These are phyloP conservation scores for Cephus runcator DNA, from an alignment of 2,888 invertebrate species.

Conservation along the genomic window DNA sequence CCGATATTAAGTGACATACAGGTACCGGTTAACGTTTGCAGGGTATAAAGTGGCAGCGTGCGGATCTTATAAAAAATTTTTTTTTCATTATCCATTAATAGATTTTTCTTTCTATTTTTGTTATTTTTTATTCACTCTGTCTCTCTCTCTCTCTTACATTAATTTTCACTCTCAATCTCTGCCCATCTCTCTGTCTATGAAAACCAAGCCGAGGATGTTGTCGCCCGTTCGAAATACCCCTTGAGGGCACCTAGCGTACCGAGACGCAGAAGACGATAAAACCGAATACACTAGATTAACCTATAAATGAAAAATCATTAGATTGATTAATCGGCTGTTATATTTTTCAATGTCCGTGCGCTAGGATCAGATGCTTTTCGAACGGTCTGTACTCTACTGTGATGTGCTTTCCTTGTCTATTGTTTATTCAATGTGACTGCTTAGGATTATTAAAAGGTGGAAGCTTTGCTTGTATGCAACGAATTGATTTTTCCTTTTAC, in stretches of 20 bases:
- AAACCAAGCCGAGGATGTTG: neutral
- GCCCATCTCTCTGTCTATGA: neutral
- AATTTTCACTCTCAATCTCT: neutral
- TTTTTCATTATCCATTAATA: neutral
- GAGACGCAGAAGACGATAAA: neutral
- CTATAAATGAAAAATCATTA: neutral
- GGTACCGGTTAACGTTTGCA: neutral
- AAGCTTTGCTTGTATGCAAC: neutral
- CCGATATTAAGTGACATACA: neutral
- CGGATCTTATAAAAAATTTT: neutral
- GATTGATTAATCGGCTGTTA: neutral
- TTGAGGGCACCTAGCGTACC: conserved; percentile 6
- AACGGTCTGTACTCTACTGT: conserved; percentile 18
- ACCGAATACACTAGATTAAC: neutral
- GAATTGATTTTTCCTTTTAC: neutral
- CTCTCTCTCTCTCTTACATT: neutral
- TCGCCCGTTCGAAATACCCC: conserved; percentile 10
- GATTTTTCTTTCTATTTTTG: neutral
- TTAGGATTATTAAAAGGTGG: neutral
- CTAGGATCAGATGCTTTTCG: conserved; percentile 10
- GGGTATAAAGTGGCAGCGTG: neutral
- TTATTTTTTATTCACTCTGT: neutral
- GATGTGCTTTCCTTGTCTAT: conserved; percentile 20
- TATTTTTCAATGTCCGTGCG: conserved; percentile 7
- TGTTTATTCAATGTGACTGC: conserved; percentile 15